Base-by-base conservation (phyloP, 2,888 invertebrate species). In the Hecatera dysodea region DNA sequence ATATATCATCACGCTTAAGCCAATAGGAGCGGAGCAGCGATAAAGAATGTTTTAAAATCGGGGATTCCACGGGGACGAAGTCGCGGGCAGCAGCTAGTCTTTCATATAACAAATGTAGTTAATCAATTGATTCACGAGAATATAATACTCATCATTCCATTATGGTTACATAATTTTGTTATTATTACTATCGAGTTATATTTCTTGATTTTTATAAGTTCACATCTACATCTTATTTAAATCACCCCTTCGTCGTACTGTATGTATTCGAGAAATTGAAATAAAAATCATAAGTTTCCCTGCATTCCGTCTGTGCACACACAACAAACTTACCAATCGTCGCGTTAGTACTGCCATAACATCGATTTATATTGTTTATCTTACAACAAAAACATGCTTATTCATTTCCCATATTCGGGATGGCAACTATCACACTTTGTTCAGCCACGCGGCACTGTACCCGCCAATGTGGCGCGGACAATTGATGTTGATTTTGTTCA, bases 401-500 rank as follows among this genome's bases (percentile, higher is more conserved):
- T 29, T n/a, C 12, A 63, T 73, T 46, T 59, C 3, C 24, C 33
- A 67, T 44, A 22, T 17, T 50, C 53, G 46, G 55, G 12, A 11
- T 29, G 12, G 33, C 17, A 7, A 33, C n/a, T n/a, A 7, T 53
- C 53, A n/a, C n/a, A 15, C 36, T 42, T 27, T 44, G 12, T 5
- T 27, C n/a, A 69, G 50, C 56, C 48, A 63, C 36, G 61, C 52
- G 53, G 56, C 72, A 57, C 46, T 27, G 62, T 83, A 79, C 75
- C 75, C 76, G 77, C 53, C 64, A 77, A 81, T 75, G 67, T 70
- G 52, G 33, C 73, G 61, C 69, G 55, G 80, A 89, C 90, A 91
- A 90, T 90, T 88, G 89, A 87, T 89, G 90, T 90, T 89, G 86
- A 88, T 89, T 83, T 85, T 87, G 82, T 84, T 80, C 72, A 81